Percentiles rank a stretch among this genome's conserved stretches.
Conservation (phyloP, 2,113 vertebrate genomes). For the Columba janthina region DNA sequence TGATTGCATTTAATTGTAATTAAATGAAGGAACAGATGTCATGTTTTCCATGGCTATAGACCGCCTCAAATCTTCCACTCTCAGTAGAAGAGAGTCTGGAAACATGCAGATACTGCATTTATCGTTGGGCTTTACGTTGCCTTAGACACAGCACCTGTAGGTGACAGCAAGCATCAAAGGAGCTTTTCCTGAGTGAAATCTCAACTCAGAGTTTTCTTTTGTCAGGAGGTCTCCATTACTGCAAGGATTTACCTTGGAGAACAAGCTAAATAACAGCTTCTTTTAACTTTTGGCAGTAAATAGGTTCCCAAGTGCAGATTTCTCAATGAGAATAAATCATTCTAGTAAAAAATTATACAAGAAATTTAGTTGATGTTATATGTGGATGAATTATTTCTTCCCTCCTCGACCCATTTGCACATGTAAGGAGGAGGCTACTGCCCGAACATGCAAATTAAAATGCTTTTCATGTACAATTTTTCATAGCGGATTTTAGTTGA, state of each 20-base stretch:
- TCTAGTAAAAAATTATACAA: background rate
- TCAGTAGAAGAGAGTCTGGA: background rate
- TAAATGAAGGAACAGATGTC: background rate
- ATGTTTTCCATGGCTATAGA: background rate
- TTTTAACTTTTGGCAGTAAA: background rate
- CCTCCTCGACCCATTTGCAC: background rate
- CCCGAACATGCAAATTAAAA: background rate
- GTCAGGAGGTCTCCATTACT: background rate
- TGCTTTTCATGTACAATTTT: background rate
- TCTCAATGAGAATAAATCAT: background rate
- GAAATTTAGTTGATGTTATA: background rate
- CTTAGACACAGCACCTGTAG: background rate
- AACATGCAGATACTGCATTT: background rate
- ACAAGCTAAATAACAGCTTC: background rate
- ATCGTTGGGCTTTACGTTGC: background rate
- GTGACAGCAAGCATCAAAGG: background rate
- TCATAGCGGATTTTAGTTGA: background rate
- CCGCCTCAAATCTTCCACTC: background rate
- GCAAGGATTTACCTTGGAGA: background rate
- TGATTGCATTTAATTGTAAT: background rate
- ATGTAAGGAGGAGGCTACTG: background rate
- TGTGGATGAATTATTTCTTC: background rate
- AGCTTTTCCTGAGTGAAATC: background rate
- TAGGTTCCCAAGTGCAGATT: background rate
- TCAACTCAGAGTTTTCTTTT: background rate